Evolutionary conservation across 2,797 vertebrate genomes (phyloP), one percentile per base, ranked within the genome.

Genomic region (Crax fasciolata): DNA sequence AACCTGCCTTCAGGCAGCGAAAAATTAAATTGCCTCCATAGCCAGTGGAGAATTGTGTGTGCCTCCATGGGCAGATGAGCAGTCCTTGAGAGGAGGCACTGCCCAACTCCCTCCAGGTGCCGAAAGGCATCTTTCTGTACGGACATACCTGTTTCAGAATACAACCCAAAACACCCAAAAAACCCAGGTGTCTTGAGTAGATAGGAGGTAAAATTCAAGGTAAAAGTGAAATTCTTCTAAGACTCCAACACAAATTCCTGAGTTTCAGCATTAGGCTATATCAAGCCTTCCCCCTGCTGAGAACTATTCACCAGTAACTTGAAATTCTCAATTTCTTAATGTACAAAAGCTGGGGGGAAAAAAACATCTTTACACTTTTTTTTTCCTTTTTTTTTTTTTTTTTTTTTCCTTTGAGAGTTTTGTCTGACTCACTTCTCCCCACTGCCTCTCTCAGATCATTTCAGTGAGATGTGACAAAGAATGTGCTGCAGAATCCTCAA

Each of bases 331-430:
- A 81, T 88, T 87, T 76, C 51, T 76, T 65, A 78, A 65, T 11
- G 8, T 32, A 63, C 38, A 87, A 92, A 86, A 91, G n/a, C 16
- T 19, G 38, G 11, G 28, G 67, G 21, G 5, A 27, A 43, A 46
- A 70, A 51, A 2, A 7, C 4, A 66, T 2, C 1, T 10, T 52
- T 72, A 0, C 10, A 78, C 11, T 10, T 76, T 76, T 65, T 87
- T 73, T 10, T 2, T 3, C 77, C 9, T 13, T 2, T 28, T 19
- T 52, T 30, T 84, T 46, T 52, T 30, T 84, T 46, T 5, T 21
- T 78, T 68, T 55, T 94, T 79, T 63, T 10, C n/a, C 78, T 85
- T 78, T 58, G 28, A 81, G 75, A 75, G 27, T 91, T 93, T 73
- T 71, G 52, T 86, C 32, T 63, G 44, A 76, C 55, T 97, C 48